Evolutionary conservation across 1,140 invertebrate genomes (phyloP), one percentile per base, ranked within the genome.

Genomic region (Platorchestia sp.): DNA sequence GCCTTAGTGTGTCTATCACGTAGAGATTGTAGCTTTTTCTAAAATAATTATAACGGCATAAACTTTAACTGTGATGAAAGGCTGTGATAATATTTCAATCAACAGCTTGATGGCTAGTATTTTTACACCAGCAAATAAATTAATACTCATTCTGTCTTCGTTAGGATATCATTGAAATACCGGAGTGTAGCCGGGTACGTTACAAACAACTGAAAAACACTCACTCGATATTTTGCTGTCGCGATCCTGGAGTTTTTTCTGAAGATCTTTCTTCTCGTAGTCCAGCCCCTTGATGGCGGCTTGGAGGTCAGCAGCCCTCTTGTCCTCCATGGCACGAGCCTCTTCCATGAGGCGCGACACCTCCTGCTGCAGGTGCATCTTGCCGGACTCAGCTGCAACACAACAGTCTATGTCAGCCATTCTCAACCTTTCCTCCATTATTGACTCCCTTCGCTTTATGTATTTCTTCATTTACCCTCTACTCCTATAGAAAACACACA

Each of bases 201-300:
- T 7, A 87, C 7, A 14, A 87, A 87, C 5, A 40, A 14, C 7
- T 7, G 40, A 45, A 95, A 6, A 53, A 14, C 14, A 44, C 95
- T 87, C 16, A 95, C 95, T 91, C 3, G 86, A 87, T 45, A 95
- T 89, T 89, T 96, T 96, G 95, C 19, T 95, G 27, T 96, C 96
- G 75, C 95, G 95, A 51, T 96, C 96, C 75, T 96, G 95, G 7
- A 96, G 86, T 47, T 95, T 95, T 95, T 96, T 96, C 45, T 96
- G 96, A 43, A 96, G 53, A 51, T 96, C 96, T 59, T 96, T 96
- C 95, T 96, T 96, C 86, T 96, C 96, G 40, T 91, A 86, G 45
- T 96, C 96, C 42, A 95, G n/a, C 43, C 95, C 96, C 53, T 95
- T 96, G 42, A 96, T 93, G 95, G 96, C 87, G 19, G 87, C 45